These are phyloP conservation scores for Eristalis tenax DNA, from an alignment of 2,888 invertebrate genomes.

Conservation along the genomic window DNA sequence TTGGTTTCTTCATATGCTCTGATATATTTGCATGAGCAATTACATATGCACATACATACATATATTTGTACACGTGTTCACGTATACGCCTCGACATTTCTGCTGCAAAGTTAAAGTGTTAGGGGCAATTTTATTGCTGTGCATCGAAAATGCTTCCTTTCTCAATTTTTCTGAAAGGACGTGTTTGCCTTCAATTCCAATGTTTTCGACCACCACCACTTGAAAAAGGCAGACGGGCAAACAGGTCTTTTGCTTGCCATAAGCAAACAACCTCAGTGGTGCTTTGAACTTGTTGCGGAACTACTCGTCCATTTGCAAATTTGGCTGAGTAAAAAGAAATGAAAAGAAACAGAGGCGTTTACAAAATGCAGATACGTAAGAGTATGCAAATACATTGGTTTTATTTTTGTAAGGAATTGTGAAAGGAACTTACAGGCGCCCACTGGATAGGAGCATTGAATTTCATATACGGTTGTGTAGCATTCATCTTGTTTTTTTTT, in stretches of 20 bases:
- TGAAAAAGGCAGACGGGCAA: constrained; percentile 3
- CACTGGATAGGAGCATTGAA: constrained; percentile 3
- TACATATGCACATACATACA: not conserved
- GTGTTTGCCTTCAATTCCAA: constrained; percentile 3
- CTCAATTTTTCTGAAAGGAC: constrained; percentile 1
- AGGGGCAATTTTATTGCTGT: constrained; percentile 39
- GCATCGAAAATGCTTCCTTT: constrained; percentile 36
- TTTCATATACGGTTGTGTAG: constrained; percentile 4
- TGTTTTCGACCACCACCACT: not conserved
- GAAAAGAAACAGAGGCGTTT: not conserved
- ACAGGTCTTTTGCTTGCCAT: constrained; percentile 30
- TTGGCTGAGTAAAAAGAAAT: constrained; percentile 34
- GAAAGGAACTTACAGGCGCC: constrained; percentile 11
- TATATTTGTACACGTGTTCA: not conserved
- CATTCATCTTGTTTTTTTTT: constrained; percentile 19
- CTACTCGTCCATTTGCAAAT: constrained; percentile 41
- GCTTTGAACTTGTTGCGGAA: constrained; percentile 33
- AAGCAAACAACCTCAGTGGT: constrained; percentile 42
- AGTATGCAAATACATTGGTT: not conserved
- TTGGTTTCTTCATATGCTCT: not conserved
- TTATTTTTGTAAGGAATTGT: constrained; percentile 19
- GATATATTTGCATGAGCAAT: not conserved
- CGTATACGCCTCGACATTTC: not conserved
- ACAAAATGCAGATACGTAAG: not conserved
- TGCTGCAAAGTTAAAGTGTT: not conserved